phyloP scores from a whole-genome alignment of 2,888 invertebrate genomes.

The Meganola albula region DNA sequence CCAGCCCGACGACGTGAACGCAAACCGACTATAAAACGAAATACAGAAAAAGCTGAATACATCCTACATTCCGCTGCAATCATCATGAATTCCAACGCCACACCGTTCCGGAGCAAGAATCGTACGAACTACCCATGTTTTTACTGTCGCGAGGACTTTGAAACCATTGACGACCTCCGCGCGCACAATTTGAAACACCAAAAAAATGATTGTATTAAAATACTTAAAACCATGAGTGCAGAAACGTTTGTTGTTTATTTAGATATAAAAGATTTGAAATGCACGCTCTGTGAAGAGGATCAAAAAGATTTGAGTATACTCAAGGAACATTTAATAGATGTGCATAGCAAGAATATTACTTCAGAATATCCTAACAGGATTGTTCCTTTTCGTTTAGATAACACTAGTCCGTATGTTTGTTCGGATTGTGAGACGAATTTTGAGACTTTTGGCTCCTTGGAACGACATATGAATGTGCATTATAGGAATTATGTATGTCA shows the following conservation, averaged over 20 bases:
- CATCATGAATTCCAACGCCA: constrained; percentile 48
- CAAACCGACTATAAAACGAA: too few species aligned
- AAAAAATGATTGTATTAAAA: constrained; percentile 28
- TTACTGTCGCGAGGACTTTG: constrained; percentile 51
- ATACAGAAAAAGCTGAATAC: constrained; percentile 53
- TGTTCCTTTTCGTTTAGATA: constrained; percentile 51
- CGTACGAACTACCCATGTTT: constrained; percentile 56
- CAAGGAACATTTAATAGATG: constrained; percentile 45
- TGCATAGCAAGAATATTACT: constrained; percentile 48
- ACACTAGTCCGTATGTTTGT: constrained; percentile 43
- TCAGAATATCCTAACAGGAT: constrained; percentile 46
- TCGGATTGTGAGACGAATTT: constrained; percentile 53
- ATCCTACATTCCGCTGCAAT: constrained; percentile 43
- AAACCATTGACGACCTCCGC: constrained; percentile 38
- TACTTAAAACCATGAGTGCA: constrained; percentile 40
- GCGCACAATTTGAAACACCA: constrained; percentile 41
- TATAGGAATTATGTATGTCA: constrained; percentile 60
- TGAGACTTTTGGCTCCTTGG: constrained; percentile 62
- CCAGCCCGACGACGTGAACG: too few species aligned
- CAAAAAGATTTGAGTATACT: constrained; percentile 41
- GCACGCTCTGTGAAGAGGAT: constrained; percentile 40
- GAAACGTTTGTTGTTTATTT: constrained; percentile 58
- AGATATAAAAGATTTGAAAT: constrained; percentile 49
- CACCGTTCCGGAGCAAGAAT: constrained; percentile 53
- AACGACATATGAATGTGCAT: constrained; percentile 64